These are phyloP conservation scores for Oncorhynchus tshawytscha DNA, from an alignment of 2,113 vertebrate genomes.

Conservation along the genomic window DNA sequence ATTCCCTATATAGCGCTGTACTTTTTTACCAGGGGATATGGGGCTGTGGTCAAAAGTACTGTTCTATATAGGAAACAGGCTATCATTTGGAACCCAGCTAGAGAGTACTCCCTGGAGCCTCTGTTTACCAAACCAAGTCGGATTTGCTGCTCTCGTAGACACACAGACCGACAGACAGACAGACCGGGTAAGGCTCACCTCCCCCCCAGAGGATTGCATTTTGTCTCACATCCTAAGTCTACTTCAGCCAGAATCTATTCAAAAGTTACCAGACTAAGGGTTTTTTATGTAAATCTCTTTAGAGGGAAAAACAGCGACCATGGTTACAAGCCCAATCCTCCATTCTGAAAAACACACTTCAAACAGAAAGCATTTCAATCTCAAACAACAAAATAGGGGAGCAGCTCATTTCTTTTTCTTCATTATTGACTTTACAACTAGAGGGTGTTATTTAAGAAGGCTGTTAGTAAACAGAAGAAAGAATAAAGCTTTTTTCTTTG, in stretches of 20 bases:
- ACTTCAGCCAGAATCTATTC: slow-evolving; percentile 72
- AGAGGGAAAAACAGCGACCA: slow-evolving; percentile 36
- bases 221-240: slow-evolving; percentile 71
- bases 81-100: slow-evolving; percentile 1
- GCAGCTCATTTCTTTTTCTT: slow-evolving; percentile 27
- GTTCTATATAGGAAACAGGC: too few relatives aligned
- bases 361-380: slow-evolving; percentile 75
- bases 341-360: slow-evolving; percentile 65
- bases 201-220: slow-evolving; percentile 70
- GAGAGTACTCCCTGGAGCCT: slow-evolving; percentile 72
- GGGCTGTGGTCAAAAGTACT: too few relatives aligned
- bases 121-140: slow-evolving; percentile 79
- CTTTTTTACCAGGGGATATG: too few relatives aligned
- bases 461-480: slow-evolving; percentile 59
- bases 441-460: slow-evolving; percentile 58
- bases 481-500: slow-evolving; percentile 28
- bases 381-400: slow-evolving; percentile 62
- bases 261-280: slow-evolving; percentile 67
- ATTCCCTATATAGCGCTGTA: too few relatives aligned
- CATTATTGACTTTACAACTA: slow-evolving; percentile 60
- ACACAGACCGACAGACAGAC: too few relatives aligned
- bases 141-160: slow-evolving; percentile 73
- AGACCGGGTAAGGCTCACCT: slow-evolving; percentile 43
- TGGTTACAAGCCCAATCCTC: slow-evolving; percentile 69
- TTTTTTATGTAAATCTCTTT: slow-evolving; percentile 77